These are phyloP conservation scores for Archegozetes longisetosus DNA, from an alignment of 1,140 invertebrate genomes.

Conservation along the genomic window DNA sequence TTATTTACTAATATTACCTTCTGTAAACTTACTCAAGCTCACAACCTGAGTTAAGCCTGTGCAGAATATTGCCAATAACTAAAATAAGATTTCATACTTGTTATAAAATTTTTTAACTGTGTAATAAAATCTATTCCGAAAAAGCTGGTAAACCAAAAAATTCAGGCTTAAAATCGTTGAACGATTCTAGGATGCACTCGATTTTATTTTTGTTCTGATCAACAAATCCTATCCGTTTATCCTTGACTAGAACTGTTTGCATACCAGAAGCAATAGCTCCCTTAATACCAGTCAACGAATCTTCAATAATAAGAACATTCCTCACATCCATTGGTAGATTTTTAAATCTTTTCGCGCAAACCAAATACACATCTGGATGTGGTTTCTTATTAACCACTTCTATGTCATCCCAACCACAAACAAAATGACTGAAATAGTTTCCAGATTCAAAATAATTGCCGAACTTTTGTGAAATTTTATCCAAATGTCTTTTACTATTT, in stretches of 20 bases:
- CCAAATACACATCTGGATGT: constrained; percentile 9
- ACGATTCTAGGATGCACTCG: too few species aligned
- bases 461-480: constrained; percentile 16
- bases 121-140: too few species aligned
- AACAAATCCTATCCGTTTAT: too few species aligned
- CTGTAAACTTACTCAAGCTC: too few species aligned
- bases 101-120: too few species aligned
- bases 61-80: too few species aligned
- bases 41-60: too few species aligned
- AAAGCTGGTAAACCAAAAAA: too few species aligned
- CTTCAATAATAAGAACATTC: constrained; percentile 13
- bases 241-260: constrained; percentile 11
- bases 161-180: too few species aligned
- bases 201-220: too few species aligned
- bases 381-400: constrained; percentile 9
- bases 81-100: too few species aligned
- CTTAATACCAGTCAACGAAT: constrained; percentile 11
- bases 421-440: constrained; percentile 9
- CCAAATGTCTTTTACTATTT: background rate
- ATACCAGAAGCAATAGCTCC: constrained; percentile 2
- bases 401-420: constrained; percentile 7
- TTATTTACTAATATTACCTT: too few species aligned
- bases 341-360: constrained; percentile 1
- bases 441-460: background rate
- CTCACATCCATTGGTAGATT: constrained; percentile 2